Conservation (phyloP, 2,113 vertebrate genomes). For the Crotalus horridus region DNA sequence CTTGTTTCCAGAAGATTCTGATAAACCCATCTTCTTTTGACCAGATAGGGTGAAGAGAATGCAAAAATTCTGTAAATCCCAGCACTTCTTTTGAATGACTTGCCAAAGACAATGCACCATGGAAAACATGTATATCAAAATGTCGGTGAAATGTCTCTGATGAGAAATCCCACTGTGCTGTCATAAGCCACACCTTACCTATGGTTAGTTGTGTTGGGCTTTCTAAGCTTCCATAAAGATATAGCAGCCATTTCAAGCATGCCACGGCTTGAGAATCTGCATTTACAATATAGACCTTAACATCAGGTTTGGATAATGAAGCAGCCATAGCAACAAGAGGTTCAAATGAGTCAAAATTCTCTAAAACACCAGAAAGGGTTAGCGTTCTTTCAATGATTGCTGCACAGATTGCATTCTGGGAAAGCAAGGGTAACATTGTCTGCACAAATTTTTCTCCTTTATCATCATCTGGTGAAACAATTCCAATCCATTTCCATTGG, state of each 20-base stretch:
- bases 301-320: neutral
- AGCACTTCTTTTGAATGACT: neutral
- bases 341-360: neutral
- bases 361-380: neutral
- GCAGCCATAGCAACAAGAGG: neutral
- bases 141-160: neutral
- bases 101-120: constrained; percentile 6
- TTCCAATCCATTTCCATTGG: constrained; percentile 4
- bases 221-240: neutral
- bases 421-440: neutral
- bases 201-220: neutral
- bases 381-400: neutral
- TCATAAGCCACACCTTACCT: constrained; percentile 5
- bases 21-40: neutral
- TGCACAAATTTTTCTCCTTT: constrained; percentile 3
- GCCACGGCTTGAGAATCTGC: neutral
- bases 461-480: constrained; percentile 5
- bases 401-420: neutral
- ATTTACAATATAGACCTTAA: neutral
- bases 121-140: neutral
- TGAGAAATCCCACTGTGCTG: constrained; percentile 17
- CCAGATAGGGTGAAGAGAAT: neutral
- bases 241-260: neutral
- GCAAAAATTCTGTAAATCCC: neutral
- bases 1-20: constrained; percentile 2